A percentile compares a stretch with the other conserved stretches of the same genome.
phyloP scores from a whole-genome alignment of 2,113 vertebrate species.

The Ictalurus punctatus region DNA sequence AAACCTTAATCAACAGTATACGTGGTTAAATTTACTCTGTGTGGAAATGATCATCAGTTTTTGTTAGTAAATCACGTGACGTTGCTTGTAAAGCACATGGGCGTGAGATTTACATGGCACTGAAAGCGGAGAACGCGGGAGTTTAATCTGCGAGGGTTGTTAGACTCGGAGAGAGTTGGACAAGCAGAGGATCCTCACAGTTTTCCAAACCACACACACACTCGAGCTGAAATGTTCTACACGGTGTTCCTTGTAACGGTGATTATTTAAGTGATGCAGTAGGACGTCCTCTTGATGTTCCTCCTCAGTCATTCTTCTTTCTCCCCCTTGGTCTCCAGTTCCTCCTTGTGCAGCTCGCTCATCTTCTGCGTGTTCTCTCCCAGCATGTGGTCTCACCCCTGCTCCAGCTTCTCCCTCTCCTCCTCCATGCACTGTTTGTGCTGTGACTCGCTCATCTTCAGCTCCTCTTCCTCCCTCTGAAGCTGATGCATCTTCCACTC shows the following conservation, averaged over 20 bases:
- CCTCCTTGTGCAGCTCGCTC: neutral
- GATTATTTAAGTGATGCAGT: neutral
- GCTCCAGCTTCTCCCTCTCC: neutral
- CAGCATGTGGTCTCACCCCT: neutral
- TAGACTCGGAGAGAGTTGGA: too few species aligned
- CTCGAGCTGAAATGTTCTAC: too few species aligned
- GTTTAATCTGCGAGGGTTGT: too few species aligned
- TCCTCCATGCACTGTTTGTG: neutral
- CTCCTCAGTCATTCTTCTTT: slow-evolving; percentile 11
- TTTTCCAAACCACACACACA: too few species aligned
- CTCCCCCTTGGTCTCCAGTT: neutral
- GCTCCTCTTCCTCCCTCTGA: neutral
- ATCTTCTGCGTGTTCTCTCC: neutral
- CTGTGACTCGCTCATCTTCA: neutral
- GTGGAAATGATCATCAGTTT: too few species aligned
- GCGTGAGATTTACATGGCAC: neutral
- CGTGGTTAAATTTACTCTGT: too few species aligned
- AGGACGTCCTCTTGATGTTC: neutral
- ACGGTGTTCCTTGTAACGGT: too few species aligned
- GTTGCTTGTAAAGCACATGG: too few species aligned
- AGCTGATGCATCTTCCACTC: neutral
- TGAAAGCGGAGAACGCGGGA: too few species aligned
- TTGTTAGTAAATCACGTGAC: too few species aligned
- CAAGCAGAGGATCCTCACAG: too few species aligned
- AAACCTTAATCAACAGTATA: too few species aligned